Conservation (phyloP, 2,797 vertebrate genomes). For the Liasis olivaceus region DNA sequence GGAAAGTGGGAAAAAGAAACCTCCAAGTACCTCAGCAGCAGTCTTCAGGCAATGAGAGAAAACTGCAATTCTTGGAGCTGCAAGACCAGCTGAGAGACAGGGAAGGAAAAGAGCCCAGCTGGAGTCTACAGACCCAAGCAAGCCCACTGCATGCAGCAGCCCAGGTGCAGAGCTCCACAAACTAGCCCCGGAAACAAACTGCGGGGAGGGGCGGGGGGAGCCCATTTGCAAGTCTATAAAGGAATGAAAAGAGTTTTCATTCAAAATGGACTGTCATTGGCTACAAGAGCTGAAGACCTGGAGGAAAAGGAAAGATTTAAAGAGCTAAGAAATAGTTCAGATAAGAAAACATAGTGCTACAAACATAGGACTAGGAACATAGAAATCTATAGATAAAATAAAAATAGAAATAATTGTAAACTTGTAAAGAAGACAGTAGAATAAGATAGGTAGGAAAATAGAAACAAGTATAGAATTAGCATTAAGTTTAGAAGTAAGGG, state of each 20-base stretch:
- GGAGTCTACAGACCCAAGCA: background rate
- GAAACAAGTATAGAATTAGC: background rate
- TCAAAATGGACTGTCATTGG: background rate
- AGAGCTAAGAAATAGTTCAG: background rate
- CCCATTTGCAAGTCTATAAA: background rate
- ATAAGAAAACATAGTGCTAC: background rate
- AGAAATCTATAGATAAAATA: background rate
- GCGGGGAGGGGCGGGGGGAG: background rate
- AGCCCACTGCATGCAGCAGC: background rate
- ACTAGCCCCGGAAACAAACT: background rate
- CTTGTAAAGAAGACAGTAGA: background rate
- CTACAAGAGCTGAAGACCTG: background rate
- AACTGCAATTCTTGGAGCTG: background rate
- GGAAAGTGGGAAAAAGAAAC: background rate
- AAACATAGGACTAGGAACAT: background rate
- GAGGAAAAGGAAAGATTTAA: background rate
- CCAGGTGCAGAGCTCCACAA: background rate
- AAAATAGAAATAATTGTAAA: background rate
- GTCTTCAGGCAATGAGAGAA: background rate
- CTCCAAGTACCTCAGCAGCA: background rate
- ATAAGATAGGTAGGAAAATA: background rate
- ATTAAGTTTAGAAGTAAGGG: background rate
- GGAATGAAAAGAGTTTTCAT: background rate
- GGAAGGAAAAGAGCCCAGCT: background rate
- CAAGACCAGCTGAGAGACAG: background rate